phyloP scores from a whole-genome alignment of 2,888 invertebrate genomes.

The Noctua janthina region DNA sequence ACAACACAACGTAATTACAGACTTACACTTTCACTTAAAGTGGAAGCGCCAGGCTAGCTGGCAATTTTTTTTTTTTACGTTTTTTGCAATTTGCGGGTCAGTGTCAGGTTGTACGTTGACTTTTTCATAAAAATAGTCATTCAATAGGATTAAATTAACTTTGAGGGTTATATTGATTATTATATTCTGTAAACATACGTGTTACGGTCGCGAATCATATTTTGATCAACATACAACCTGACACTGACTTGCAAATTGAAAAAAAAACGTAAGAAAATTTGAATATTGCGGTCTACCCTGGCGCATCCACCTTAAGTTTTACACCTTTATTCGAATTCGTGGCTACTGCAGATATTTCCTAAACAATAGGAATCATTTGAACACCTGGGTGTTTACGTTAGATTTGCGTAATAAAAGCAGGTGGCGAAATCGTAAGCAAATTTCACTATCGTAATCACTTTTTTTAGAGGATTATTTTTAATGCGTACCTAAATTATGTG shows the following conservation, averaged over 20 bases:
- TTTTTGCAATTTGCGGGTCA: background rate
- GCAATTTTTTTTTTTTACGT: background rate
- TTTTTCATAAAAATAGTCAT: background rate
- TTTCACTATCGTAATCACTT: constrained; percentile 34
- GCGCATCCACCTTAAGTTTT: background rate
- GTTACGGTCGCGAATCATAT: background rate
- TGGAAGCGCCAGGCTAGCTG: background rate
- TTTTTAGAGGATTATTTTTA: constrained; percentile 41
- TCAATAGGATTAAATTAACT: background rate
- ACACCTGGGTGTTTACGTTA: background rate
- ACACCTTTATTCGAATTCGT: background rate
- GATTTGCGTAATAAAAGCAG: constrained; percentile 29
- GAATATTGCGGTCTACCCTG: background rate
- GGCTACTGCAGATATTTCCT: background rate
- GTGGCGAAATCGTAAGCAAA: constrained; percentile 16
- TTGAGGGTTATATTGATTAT: background rate
- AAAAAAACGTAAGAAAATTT: background rate
- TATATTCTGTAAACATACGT: background rate
- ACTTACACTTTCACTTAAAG: background rate
- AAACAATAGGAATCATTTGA: constrained; percentile 2
- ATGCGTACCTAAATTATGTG: constrained; percentile 12
- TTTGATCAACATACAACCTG: background rate
- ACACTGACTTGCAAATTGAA: background rate
- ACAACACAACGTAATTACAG: background rate
- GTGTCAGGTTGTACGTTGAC: background rate